Evolutionary conservation across 1,140 invertebrate genomes (phyloP).

Genomic region (Conus ventricosus): DNA sequence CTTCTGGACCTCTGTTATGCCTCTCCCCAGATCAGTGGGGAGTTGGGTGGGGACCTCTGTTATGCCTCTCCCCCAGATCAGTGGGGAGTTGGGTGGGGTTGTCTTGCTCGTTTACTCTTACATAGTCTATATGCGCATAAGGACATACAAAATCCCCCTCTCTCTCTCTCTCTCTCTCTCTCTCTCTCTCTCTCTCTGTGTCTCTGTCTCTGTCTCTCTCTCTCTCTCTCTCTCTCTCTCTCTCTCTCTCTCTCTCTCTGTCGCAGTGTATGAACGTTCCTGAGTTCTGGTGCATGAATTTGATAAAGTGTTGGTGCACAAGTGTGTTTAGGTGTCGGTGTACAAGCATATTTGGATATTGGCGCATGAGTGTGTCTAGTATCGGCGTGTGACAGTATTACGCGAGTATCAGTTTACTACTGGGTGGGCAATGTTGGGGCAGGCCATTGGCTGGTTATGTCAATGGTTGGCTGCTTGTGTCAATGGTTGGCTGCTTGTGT

Average conservation of each 20-base stretch:
- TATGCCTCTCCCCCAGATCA: not conserved
- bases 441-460: too few relatives aligned
- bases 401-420: too few relatives aligned
- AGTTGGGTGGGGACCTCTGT: not conserved
- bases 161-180: not conserved
- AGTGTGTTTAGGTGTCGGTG: conserved; percentile 40
- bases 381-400: too few relatives aligned
- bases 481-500: too few relatives aligned
- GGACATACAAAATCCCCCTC: too few relatives aligned
- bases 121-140: not conserved
- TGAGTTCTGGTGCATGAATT: conserved; percentile 35
- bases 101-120: not conserved
- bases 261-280: conserved; percentile 17
- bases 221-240: not conserved
- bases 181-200: not conserved
- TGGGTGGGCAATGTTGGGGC: too few relatives aligned
- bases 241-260: not conserved
- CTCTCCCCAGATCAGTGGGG: not conserved
- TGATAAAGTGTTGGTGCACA: conserved; percentile 43
- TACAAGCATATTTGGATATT: conserved; percentile 32
- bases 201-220: not conserved
- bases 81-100: not conserved
- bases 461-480: too few relatives aligned
- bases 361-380: too few relatives aligned
- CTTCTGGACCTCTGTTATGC: too few relatives aligned